Conservation (phyloP, 2,797 vertebrate genomes). For the Brachymystax lenok region DNA sequence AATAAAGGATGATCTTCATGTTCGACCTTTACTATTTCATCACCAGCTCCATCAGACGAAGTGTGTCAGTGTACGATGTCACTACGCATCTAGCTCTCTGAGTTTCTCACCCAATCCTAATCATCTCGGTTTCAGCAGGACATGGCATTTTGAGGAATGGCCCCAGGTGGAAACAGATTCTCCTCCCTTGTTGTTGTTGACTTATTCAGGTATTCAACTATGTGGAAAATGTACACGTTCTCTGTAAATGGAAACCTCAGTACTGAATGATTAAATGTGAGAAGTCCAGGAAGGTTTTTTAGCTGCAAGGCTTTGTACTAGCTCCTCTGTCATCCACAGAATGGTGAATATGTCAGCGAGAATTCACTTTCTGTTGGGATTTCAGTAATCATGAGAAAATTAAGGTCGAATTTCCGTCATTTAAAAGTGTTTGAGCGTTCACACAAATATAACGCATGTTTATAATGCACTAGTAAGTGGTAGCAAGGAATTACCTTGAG, state of each 20-base stretch:
- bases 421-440: neutral
- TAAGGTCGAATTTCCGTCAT: neutral
- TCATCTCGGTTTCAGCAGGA: conserved; percentile 73
- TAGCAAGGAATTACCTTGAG: neutral
- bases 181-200: conserved; percentile 68
- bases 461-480: neutral
- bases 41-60: conserved; percentile 50
- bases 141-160: conserved; percentile 72
- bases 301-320: conserved; percentile 36
- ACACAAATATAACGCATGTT: neutral
- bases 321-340: conserved; percentile 32
- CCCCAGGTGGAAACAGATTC: conserved; percentile 62
- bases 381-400: conserved; percentile 21
- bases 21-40: conserved; percentile 72
- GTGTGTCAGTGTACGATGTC: conserved; percentile 48
- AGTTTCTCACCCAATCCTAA: conserved; percentile 57
- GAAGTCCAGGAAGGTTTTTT: conserved; percentile 26
- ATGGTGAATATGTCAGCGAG: neutral
- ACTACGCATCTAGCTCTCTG: conserved; percentile 52
- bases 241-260: conserved; percentile 68
- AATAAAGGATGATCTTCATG: conserved; percentile 72
- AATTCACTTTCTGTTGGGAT: conserved; percentile 19
- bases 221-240: conserved; percentile 69
- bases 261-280: conserved; percentile 75
- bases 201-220: conserved; percentile 75